Conservation (phyloP, 1,140 invertebrate species). For the Macrotrachela quadricornifera region DNA sequence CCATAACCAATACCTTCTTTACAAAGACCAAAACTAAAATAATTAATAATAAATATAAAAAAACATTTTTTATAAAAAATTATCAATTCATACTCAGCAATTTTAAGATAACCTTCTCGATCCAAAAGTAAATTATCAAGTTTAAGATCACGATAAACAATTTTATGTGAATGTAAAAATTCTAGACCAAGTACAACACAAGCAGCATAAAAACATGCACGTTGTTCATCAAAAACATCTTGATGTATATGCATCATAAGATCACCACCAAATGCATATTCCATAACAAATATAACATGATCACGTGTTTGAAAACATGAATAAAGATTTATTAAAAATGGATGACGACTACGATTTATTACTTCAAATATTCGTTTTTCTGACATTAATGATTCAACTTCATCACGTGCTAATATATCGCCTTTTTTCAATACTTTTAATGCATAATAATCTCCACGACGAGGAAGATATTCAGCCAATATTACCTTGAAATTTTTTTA, state of each 20-base stretch:
- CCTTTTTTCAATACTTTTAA: slow-evolving; percentile 96
- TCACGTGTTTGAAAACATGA: slow-evolving; percentile 91
- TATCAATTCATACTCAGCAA: slow-evolving; percentile 3
- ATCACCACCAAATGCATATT: slow-evolving; percentile 94
- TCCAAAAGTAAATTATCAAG: slow-evolving; percentile 92
- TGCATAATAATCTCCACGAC: slow-evolving; percentile 78
- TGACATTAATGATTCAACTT: slow-evolving; percentile 88
- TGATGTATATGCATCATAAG: slow-evolving; percentile 99
- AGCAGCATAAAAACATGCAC: slow-evolving; percentile 93
- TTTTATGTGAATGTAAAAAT: slow-evolving; percentile 95
- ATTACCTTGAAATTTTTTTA: too few species aligned
- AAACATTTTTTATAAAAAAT: too few species aligned
- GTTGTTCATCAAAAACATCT: slow-evolving; percentile 84
- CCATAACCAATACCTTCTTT: slow-evolving; percentile 98
- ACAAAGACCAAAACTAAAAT: slow-evolving; percentile 63
- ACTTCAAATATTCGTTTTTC: slow-evolving; percentile 98
- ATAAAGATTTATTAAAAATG: slow-evolving; percentile 94
- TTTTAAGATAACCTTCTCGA: slow-evolving; percentile 86
- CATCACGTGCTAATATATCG: slow-evolving; percentile 90
- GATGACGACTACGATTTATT: slow-evolving; percentile 69
- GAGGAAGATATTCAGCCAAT: slow-evolving; percentile 79
- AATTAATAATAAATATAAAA: too few species aligned
- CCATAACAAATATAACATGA: slow-evolving; percentile 98
- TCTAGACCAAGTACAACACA: slow-evolving; percentile 94
- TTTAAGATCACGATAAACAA: slow-evolving; percentile 90